Evolutionary conservation across 2,888 invertebrate species (phyloP).

Genomic region (Calephelis perditalis): DNA sequence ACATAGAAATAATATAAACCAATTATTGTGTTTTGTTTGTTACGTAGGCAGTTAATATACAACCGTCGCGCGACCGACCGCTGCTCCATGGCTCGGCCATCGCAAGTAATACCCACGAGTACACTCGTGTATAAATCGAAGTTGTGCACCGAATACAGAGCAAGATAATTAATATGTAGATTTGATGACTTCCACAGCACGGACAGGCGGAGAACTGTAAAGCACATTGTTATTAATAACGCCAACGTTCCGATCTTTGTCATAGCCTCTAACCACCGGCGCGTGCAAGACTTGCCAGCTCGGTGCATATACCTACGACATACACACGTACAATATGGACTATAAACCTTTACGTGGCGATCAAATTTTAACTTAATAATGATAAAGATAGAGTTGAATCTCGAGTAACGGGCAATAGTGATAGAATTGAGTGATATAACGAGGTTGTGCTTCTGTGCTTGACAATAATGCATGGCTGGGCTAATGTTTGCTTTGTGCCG

Average conservation of each 20-base stretch:
- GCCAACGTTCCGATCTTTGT: conserved; percentile 70
- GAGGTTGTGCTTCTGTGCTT: conserved; percentile 57
- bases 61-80: too few species aligned
- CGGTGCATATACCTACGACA: conserved; percentile 60
- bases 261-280: conserved; percentile 61
- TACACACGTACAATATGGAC: conserved; percentile 22
- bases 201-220: conserved; percentile 19
- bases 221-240: conserved; percentile 49
- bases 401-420: conserved; percentile 20
- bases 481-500: conserved; percentile 77
- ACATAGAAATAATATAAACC: too few species aligned
- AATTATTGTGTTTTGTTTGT: too few species aligned
- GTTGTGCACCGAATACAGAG: neutral
- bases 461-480: conserved; percentile 76
- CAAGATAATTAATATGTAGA: conserved; percentile 22
- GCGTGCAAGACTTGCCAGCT: conserved; percentile 62
- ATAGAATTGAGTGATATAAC: conserved; percentile 34
- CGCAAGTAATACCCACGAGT: too few species aligned
- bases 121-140: too few species aligned
- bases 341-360: conserved; percentile 19
- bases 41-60: too few species aligned
- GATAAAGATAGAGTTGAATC: conserved; percentile 23
- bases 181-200: conserved; percentile 27
- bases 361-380: conserved; percentile 22
- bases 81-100: too few species aligned